Evolutionary conservation across 2,797 vertebrate species (phyloP).

Genomic region (Hemibagrus guttatus): DNA sequence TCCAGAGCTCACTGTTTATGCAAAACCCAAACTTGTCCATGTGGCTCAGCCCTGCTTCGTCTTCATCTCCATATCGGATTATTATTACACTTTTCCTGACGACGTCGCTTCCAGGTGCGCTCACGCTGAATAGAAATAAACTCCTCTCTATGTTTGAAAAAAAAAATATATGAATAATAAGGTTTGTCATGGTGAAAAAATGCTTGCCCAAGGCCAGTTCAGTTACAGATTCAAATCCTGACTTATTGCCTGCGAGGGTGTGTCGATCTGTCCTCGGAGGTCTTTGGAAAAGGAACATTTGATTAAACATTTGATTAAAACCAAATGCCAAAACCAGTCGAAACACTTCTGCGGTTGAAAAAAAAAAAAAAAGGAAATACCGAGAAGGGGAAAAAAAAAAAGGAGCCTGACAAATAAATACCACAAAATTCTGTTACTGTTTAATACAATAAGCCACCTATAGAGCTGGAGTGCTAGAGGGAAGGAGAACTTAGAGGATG

Average conservation of each 20-base stretch:
- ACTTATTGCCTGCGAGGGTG: slow-evolving; percentile 49
- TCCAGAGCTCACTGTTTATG: slow-evolving; percentile 20
- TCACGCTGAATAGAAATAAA: slow-evolving; percentile 32
- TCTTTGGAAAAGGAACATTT: slow-evolving; percentile 35
- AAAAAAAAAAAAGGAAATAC: background rate
- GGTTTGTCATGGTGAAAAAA: slow-evolving; percentile 57
- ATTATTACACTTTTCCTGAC: slow-evolving; percentile 17
- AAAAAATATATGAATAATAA: background rate
- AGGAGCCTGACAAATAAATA: slow-evolving; percentile 27
- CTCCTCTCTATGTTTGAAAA: slow-evolving; percentile 27
- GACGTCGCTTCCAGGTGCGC: slow-evolving; percentile 45
- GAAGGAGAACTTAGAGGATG: background rate
- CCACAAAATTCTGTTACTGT: slow-evolving; percentile 1
- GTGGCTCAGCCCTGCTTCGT: slow-evolving; percentile 17
- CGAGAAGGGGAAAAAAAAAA: background rate
- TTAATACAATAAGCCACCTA: background rate
- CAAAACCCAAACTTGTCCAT: slow-evolving; percentile 16
- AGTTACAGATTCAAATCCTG: slow-evolving; percentile 44
- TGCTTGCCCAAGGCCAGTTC: slow-evolving; percentile 52
- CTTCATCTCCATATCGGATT: slow-evolving; percentile 33
- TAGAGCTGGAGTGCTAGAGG: background rate
- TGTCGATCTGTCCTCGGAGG: slow-evolving; percentile 42
- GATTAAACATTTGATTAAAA: slow-evolving; percentile 47
- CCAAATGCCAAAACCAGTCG: slow-evolving; percentile 42
- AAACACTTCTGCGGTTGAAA: slow-evolving; percentile 33